Conservation (phyloP, 2,888 invertebrate genomes). For the Argyresthia goedartella region DNA sequence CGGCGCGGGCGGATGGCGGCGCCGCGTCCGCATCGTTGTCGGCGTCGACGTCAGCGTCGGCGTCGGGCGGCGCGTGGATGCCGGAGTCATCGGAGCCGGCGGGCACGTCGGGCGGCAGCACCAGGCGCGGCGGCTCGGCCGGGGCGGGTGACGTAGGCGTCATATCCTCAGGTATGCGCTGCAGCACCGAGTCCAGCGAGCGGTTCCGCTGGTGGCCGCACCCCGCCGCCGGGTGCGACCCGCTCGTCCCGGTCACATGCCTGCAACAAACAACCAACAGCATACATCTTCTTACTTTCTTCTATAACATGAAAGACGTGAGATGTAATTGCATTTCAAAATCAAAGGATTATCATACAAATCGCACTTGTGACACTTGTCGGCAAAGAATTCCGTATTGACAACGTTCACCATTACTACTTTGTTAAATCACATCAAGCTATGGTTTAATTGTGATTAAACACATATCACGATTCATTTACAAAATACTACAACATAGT, state of each 20-base stretch:
- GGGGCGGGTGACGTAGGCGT: constrained; percentile 68
- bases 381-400: not conserved
- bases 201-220: constrained; percentile 89
- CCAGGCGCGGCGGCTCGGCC: constrained; percentile 74
- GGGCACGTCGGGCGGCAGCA: constrained; percentile 56
- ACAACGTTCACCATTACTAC: constrained; percentile 1
- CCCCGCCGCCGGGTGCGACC: constrained; percentile 56
- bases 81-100: constrained; percentile 86
- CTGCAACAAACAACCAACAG: constrained; percentile 39
- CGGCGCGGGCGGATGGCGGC: constrained; percentile 56
- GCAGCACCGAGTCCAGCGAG: constrained; percentile 90
- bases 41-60: constrained; percentile 58
- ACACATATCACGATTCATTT: not conserved
- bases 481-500: no score
- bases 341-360: no score
- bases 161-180: constrained; percentile 88
- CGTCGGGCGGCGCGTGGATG: constrained; percentile 67
- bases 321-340: not conserved
- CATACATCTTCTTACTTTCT: not conserved
- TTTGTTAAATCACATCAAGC: not conserved
- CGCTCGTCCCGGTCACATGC: constrained; percentile 57
- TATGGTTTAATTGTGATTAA: not conserved
- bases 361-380: not conserved
- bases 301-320: not conserved
- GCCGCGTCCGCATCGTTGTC: constrained; percentile 27